Evolutionary conservation across 2,797 vertebrate genomes (phyloP), one percentile per base, ranked within the genome.

Genomic region (Thunnus albacares): DNA sequence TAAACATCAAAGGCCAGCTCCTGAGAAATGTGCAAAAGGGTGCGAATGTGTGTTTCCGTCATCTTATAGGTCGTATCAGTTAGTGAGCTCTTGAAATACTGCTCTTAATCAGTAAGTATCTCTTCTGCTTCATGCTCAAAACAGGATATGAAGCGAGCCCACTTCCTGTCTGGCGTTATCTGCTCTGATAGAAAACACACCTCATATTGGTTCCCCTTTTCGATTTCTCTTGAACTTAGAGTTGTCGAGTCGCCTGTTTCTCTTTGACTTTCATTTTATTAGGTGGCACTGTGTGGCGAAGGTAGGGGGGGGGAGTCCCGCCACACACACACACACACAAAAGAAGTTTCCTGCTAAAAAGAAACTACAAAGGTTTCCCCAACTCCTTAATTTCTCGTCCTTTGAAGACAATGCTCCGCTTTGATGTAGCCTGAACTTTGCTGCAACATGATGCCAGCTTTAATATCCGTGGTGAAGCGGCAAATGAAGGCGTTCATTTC

Each of bases 81-180:
- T 4, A n/a, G 1, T n/a, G 20, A 49, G 43, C 24, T 71, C 52
- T 56, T 43, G 12, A 57, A 41, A 20, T 51, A 45, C 51, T 47
- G 52, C 60, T 78, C 15, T 62, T 82, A 61, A 83, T 89, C 81
- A 59, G 69, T 22, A 71, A 78, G 81, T 75, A 84, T 85, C 81
- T 81, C 71, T 82, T 89, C 82, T 86, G 75, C 82, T 78, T 87
- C 69, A 53, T 12, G 28, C 62, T 89, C 57, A 79, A 86, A 92
- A 92, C 88, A 92, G 90, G 90, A 93, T 85, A 90, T 92, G 86
- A 93, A 87, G 79, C 78, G 75, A 75, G 55, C 38, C 51, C 30
- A 82, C 86, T 85, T 92, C 89, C 90, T 87, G 70, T 73, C 49
- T 82, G 57, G 7, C 1, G 15, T 74, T 80, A 86, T 92, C 88